phyloP scores from a whole-genome alignment of 2,888 invertebrate species.

The Plebejus melissa region DNA sequence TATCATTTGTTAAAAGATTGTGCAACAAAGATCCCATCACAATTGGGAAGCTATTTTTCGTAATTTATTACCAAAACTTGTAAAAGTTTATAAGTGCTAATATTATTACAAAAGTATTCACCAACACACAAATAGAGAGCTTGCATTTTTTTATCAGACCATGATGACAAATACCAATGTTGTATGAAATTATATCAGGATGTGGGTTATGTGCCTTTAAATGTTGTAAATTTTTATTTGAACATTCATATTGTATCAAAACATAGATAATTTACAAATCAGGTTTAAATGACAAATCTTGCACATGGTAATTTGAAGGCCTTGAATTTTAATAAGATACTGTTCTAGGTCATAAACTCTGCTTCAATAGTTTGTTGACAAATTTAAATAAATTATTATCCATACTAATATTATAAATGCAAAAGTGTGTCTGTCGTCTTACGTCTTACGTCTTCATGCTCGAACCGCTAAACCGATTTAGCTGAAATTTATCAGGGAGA shows the following conservation, averaged over 20 bases:
- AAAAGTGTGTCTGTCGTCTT: no score
- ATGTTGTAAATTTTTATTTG: no score
- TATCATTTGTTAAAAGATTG: neutral
- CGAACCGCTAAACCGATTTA: no score
- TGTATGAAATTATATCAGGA: neutral
- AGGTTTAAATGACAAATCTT: neutral
- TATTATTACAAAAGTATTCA: neutral
- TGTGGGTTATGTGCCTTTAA: neutral
- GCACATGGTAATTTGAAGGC: neutral
- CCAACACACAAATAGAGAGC: neutral
- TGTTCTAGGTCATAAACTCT: neutral
- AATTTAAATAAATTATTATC: neutral
- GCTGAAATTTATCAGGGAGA: no score
- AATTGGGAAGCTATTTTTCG: no score
- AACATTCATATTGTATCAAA: no score
- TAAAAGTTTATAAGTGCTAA: neutral
- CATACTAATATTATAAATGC: no score
- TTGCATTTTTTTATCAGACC: neutral
- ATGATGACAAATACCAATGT: neutral
- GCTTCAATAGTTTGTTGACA: neutral
- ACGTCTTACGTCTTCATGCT: no score
- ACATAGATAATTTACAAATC: neutral
- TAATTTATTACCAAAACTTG: no score
- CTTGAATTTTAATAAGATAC: neutral
- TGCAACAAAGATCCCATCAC: no score